phyloP scores from a whole-genome alignment of 2,113 vertebrate genomes.

The Alligator mississippiensis region DNA sequence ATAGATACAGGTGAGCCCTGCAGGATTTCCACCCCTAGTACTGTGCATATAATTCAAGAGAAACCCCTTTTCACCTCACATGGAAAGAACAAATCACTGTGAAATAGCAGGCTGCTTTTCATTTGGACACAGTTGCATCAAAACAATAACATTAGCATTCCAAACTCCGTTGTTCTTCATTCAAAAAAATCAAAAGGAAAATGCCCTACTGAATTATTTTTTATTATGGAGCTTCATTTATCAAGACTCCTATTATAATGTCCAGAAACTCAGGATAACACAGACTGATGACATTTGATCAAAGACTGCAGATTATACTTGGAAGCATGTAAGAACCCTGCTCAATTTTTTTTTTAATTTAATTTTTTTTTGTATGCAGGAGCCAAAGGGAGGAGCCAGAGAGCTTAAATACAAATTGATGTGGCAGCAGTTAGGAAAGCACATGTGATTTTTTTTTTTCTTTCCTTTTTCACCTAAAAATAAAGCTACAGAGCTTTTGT shows the following conservation, averaged over 20 bases:
- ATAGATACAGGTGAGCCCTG: too few relatives aligned
- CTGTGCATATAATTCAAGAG: too few relatives aligned
- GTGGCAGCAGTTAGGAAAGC: background rate
- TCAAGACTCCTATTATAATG: background rate
- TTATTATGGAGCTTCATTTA: background rate
- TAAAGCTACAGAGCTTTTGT: constrained; percentile 5
- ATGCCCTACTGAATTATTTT: background rate
- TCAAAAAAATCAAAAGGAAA: too few relatives aligned
- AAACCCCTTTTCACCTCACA: too few relatives aligned
- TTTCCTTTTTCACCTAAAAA: constrained; percentile 19
- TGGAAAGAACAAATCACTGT: too few relatives aligned
- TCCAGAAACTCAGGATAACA: background rate
- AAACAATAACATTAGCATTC: too few relatives aligned
- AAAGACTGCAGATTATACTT: background rate
- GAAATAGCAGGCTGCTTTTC: too few relatives aligned
- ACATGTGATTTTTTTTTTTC: background rate
- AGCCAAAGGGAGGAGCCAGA: background rate
- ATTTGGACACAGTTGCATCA: too few relatives aligned
- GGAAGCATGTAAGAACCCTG: background rate
- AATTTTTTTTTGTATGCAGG: background rate
- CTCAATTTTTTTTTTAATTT: background rate
- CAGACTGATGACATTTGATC: background rate
- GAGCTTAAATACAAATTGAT: constrained; percentile 19
- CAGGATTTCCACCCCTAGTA: too few relatives aligned
- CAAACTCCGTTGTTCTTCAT: too few relatives aligned